Evolutionary conservation across 2,113 vertebrate species (phyloP).

Genomic region (Uropsilus gracilis): DNA sequence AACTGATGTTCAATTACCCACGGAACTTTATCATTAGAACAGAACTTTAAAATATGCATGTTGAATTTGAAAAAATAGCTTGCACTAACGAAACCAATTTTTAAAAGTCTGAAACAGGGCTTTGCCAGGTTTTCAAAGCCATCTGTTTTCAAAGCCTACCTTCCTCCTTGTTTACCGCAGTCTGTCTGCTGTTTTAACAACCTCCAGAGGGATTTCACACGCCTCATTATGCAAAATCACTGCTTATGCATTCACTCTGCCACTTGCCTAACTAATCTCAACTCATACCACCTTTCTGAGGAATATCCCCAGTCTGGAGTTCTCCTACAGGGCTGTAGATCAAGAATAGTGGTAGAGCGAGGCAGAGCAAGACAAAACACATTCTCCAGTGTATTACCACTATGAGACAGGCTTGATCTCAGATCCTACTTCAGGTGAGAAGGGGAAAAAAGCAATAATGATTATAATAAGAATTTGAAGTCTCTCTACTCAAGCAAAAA

Average conservation of each 20-base stretch:
- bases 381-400: slow-evolving; percentile 74
- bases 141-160: slow-evolving; percentile 90
- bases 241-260: slow-evolving; percentile 87
- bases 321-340: slow-evolving; percentile 83
- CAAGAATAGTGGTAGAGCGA: slow-evolving; percentile 82
- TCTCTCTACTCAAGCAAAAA: neutral
- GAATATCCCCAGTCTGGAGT: slow-evolving; percentile 79
- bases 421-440: slow-evolving; percentile 59
- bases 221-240: slow-evolving; percentile 90
- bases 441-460: neutral
- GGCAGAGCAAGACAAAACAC: slow-evolving; percentile 82
- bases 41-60: slow-evolving; percentile 82
- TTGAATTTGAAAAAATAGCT: slow-evolving; percentile 81
- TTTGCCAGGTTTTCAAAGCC: slow-evolving; percentile 90
- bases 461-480: slow-evolving; percentile 35
- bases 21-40: slow-evolving; percentile 81
- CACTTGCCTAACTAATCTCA: slow-evolving; percentile 89
- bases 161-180: slow-evolving; percentile 90
- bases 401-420: slow-evolving; percentile 81
- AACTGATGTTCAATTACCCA: slow-evolving; percentile 73
- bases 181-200: slow-evolving; percentile 92
- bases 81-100: slow-evolving; percentile 84
- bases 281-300: slow-evolving; percentile 84
- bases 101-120: slow-evolving; percentile 85
- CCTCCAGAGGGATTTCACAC: slow-evolving; percentile 89